Evolutionary conservation across 1,140 invertebrate species (phyloP).

Genomic region (Trichonephila clavata): DNA sequence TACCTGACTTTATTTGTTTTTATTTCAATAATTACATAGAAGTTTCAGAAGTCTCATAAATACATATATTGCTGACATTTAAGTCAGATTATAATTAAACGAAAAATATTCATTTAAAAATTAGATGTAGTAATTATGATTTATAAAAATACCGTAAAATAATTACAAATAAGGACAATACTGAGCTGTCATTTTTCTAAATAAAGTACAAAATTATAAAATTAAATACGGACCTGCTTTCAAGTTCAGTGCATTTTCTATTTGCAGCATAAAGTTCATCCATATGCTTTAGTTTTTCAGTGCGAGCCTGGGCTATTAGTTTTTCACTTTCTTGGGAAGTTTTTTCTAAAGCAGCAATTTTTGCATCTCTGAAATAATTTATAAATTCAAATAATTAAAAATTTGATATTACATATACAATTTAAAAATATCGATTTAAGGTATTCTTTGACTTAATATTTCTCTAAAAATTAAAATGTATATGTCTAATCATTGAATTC

Average conservation of each 20-base stretch:
- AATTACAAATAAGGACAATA: too few species aligned
- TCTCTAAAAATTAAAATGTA: too few species aligned
- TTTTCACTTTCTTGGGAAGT: slow-evolving; percentile 93
- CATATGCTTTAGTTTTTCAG: slow-evolving; percentile 91
- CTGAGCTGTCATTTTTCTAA: too few species aligned
- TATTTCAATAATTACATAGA: too few species aligned
- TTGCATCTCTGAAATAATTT: slow-evolving; percentile 86
- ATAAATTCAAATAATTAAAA: background rate
- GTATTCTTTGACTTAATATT: too few species aligned
- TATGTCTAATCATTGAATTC: background rate
- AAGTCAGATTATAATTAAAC: too few species aligned
- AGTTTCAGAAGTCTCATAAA: too few species aligned
- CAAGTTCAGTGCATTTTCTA: slow-evolving; percentile 90
- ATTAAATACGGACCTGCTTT: slow-evolving; percentile 85
- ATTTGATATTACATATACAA: background rate
- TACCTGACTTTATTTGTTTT: background rate
- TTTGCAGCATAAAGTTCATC: slow-evolving; percentile 89
- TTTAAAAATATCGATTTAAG: too few species aligned
- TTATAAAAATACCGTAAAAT: too few species aligned
- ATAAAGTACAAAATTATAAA: background rate
- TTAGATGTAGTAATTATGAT: too few species aligned
- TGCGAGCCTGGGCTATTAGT: slow-evolving; percentile 91
- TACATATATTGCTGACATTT: too few species aligned
- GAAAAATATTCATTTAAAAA: too few species aligned
- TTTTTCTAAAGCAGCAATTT: slow-evolving; percentile 91